Percentiles rank a stretch among this genome's conserved stretches.
These are phyloP conservation scores for Muscidifurax raptorellus DNA, from an alignment of 1,140 invertebrate species.

Conservation along the genomic window DNA sequence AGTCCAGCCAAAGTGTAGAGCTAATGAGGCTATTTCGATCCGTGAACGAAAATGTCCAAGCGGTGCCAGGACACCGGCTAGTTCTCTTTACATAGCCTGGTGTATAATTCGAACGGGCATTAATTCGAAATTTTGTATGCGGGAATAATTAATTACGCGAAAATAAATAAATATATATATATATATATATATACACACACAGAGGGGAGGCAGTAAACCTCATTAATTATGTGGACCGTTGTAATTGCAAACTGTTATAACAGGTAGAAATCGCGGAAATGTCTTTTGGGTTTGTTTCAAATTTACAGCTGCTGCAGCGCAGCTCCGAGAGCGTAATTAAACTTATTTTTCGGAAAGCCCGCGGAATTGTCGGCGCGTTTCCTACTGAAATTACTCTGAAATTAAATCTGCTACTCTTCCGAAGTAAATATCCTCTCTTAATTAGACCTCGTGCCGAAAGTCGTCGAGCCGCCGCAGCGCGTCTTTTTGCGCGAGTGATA, in stretches of 20 bases:
- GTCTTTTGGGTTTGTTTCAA: not conserved
- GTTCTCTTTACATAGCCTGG: conserved; percentile 18
- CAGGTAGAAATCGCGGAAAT: conserved; percentile 12
- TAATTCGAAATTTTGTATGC: conserved; percentile 40
- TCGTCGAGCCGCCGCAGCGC: too few relatives aligned
- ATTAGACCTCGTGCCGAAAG: conserved; percentile 30
- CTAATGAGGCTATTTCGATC: conserved; percentile 25
- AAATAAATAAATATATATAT: too few relatives aligned
- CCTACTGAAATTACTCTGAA: conserved; percentile 7
- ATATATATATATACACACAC: not conserved
- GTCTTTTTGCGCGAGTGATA: conserved; percentile 16
- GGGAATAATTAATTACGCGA: conserved; percentile 41
- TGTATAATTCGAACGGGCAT: not conserved
- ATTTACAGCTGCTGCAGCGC: not conserved
- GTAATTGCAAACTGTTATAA: conserved; percentile 42
- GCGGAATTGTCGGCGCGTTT: not conserved
- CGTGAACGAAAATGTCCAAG: not conserved
- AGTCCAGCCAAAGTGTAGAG: not conserved
- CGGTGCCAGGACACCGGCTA: not conserved
- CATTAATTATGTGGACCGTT: conserved; percentile 25
- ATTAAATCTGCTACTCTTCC: conserved; percentile 7
- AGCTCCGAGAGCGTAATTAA: not conserved
- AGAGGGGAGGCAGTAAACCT: not conserved
- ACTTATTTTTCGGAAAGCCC: not conserved
- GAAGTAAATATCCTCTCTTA: conserved; percentile 31